Conservation (phyloP, 2,888 invertebrate species). For the Rhagophthalmus giganteus region DNA sequence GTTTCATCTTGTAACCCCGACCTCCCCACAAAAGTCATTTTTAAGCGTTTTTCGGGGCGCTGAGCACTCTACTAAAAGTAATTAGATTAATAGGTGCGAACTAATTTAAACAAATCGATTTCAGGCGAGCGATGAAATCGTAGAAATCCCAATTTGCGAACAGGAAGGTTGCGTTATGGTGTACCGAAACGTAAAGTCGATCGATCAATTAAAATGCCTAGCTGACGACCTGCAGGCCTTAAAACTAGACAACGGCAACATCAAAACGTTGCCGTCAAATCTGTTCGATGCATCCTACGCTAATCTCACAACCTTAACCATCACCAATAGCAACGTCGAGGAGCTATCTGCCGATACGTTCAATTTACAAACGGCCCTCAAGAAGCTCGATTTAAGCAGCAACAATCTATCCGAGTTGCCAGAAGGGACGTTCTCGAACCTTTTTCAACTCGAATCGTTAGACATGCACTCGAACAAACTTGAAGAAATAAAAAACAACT, state of each 20-base stretch:
- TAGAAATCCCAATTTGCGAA: background rate
- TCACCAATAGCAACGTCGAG: background rate
- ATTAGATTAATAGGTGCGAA: no score
- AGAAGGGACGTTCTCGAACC: background rate
- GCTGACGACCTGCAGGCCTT: background rate
- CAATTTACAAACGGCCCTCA: background rate
- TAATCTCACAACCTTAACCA: background rate
- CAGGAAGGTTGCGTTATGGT: background rate
- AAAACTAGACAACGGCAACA: background rate
- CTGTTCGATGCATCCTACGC: background rate
- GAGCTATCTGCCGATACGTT: background rate
- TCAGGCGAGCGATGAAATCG: no score
- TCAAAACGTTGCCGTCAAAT: background rate
- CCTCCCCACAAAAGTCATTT: no score
- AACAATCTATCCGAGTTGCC: background rate
- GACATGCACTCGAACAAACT: background rate
- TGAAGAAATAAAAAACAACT: background rate
- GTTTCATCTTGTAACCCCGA: no score
- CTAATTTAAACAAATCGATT: background rate
- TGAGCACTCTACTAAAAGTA: no score
- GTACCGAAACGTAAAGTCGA: background rate
- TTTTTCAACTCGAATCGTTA: background rate
- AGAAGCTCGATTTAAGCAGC: background rate
- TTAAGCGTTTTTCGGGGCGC: no score
- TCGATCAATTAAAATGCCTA: background rate